Evolutionary conservation across 2,797 vertebrate species (phyloP), one percentile per base, ranked within the genome.

Genomic region (Melanotaenia parkinsoni): DNA sequence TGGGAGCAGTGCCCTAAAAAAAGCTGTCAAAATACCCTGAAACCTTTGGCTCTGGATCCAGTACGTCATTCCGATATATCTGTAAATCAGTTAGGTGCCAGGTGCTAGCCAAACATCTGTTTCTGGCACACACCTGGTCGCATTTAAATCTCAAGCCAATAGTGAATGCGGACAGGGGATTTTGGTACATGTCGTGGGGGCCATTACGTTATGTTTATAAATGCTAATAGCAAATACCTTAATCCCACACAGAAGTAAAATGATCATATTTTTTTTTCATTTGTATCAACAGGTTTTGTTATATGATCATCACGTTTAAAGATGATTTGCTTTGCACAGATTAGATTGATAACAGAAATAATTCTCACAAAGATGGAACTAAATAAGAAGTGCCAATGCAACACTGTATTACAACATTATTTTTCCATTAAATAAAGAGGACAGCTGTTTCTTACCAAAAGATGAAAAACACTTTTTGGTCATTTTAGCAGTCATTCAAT

Each of bases 261-360:
- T 11, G 64, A 67, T 57, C 22, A 12, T 13, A 11, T 20, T n/a
- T 9, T 28, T 28, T 32, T 57, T 7, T 24, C 8, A 43, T 58
- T 43, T 40, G 58, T 35, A 22, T 58, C 56, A 35, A 22, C 18
- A 58, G 16, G 16, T 43, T n/a, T 40, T 37, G 28, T 56, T 56
- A 16, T 30, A 22, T 51, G 50, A 51, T 24, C 9, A 22, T 12
- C 12, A 51, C 22, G 22, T 51, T 51, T 24, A 51, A 32, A 57
- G 30, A n/a, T 56, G 3, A 30, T 56, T 66, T 10, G 20, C 14
- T 67, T 67, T 33, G 54, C 28, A 45, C 28, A 33, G 28, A 67
- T 58, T 35, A 33, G 38, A 0, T 24, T 32, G n/a, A 18, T 33
- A 24, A 20, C 30, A 22, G 26, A 22, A 28, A 58, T 43, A 22